Conservation (phyloP, 2,797 vertebrate genomes). For the Uromys caudimaculatus region DNA sequence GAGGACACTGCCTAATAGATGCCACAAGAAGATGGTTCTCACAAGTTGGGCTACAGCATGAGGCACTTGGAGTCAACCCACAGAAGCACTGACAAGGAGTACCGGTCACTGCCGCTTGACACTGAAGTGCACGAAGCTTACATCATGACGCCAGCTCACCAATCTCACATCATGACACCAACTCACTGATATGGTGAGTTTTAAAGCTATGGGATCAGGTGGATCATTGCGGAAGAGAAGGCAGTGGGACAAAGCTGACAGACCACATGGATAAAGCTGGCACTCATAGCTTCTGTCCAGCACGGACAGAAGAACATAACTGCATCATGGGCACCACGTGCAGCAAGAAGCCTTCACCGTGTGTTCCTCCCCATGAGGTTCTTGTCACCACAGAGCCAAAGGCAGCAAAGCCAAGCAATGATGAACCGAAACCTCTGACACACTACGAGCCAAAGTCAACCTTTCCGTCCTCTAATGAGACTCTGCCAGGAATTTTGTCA, state of each 20-base stretch:
- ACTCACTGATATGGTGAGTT: background rate
- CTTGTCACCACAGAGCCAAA: background rate
- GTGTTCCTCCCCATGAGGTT: background rate
- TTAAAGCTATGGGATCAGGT: background rate
- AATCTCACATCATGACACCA: background rate
- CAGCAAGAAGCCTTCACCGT: background rate
- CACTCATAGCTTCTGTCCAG: background rate
- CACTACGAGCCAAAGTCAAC: background rate
- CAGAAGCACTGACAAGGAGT: rapidly evolving
- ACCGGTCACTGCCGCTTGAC: background rate
- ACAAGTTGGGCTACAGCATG: background rate
- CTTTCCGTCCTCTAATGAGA: background rate
- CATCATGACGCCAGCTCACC: background rate
- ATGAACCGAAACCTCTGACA: background rate
- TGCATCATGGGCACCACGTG: background rate
- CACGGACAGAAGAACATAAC: background rate
- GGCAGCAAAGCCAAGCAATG: too few relatives aligned
- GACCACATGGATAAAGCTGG: background rate
- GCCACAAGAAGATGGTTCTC: rapidly evolving
- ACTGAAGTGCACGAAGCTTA: rapidly evolving
- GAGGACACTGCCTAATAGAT: background rate
- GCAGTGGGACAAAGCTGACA: background rate
- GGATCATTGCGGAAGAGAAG: background rate
- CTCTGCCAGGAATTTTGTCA: background rate
- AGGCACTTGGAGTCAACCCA: background rate